phyloP scores from a whole-genome alignment of 2,797 vertebrate genomes.

The Ispidina lecontei region DNA sequence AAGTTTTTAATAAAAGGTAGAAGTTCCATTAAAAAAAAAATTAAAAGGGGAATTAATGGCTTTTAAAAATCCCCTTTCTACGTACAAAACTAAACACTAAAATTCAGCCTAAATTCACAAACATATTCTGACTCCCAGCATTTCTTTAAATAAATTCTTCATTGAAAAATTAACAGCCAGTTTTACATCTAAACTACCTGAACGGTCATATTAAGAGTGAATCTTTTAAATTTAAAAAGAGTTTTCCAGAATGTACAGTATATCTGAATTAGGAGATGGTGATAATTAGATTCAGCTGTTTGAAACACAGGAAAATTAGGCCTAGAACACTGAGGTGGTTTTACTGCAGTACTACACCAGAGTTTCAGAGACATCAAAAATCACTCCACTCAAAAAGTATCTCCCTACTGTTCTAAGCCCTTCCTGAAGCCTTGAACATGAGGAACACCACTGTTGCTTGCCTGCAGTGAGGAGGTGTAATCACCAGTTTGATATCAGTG shows the following conservation, averaged over 20 bases:
- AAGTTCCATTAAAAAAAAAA: rapidly evolving
- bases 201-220: neutral
- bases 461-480: neutral
- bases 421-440: neutral
- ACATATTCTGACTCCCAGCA: neutral
- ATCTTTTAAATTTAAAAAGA: neutral
- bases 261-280: neutral
- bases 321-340: neutral
- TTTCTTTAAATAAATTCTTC: neutral
- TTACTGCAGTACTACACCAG: neutral
- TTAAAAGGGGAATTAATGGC: rapidly evolving
- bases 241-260: neutral
- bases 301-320: neutral
- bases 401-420: neutral
- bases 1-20: neutral
- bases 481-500: rapidly evolving
- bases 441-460: neutral
- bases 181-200: neutral
- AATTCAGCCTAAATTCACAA: neutral
- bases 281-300: neutral
- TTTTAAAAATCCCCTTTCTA: neutral
- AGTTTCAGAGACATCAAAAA: neutral
- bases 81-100: rapidly evolving
- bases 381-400: neutral
- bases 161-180: neutral